Conservation (phyloP, 2,888 invertebrate genomes). For the Achlya flavicornis region DNA sequence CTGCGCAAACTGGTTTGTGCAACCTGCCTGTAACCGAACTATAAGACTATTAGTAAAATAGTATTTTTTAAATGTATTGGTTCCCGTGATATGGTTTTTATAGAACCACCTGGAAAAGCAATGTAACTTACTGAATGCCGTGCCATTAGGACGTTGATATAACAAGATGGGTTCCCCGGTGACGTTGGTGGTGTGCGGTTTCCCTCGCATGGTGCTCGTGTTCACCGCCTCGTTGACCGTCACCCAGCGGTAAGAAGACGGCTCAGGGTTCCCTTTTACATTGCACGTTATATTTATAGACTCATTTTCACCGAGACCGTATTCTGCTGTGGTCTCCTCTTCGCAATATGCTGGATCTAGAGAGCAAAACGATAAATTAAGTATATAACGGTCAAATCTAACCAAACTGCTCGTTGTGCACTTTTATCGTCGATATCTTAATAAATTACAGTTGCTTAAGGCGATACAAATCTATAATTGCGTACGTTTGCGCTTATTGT, state of each 20-base stretch:
- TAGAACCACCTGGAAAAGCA: neutral
- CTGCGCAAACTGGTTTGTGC: no score
- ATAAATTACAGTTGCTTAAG: no score
- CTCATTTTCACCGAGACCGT: conserved; percentile 65
- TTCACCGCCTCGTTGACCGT: conserved; percentile 59
- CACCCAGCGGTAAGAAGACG: conserved; percentile 65
- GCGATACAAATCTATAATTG: no score
- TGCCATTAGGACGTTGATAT: conserved; percentile 63
- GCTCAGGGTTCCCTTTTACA: conserved; percentile 62
- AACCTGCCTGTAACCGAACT: no score
- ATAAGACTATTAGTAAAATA: no score
- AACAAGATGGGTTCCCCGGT: conserved; percentile 53
- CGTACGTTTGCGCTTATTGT: no score
- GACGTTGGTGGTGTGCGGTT: conserved; percentile 48
- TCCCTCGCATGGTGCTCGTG: conserved; percentile 41
- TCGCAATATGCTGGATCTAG: conserved; percentile 70
- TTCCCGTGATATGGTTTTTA: no score
- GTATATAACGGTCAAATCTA: no score
- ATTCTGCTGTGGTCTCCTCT: conserved; percentile 57
- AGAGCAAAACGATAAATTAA: neutral
- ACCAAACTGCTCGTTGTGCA: no score
- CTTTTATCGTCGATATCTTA: no score
- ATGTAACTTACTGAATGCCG: conserved; percentile 57
- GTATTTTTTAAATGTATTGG: no score
- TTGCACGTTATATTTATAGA: conserved; percentile 69